These are phyloP conservation scores for Leptinotarsa texana DNA, from an alignment of 1,140 invertebrate genomes.

Conservation along the genomic window DNA sequence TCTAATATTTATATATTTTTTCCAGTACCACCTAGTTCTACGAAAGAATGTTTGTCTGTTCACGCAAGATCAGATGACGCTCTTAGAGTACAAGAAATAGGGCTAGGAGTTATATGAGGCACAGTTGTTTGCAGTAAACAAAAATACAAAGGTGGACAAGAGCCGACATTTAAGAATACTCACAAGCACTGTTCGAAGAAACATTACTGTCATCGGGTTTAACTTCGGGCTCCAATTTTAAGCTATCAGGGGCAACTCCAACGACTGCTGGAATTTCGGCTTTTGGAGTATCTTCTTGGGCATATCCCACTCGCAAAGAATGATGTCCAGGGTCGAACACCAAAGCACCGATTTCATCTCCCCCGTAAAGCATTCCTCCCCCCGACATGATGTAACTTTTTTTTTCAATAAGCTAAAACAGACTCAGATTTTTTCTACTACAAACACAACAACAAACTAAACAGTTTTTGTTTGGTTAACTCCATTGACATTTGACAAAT, in stretches of 20 bases:
- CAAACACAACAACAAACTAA: background rate
- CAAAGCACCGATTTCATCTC: conserved; percentile 96
- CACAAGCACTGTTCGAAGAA: conserved; percentile 59
- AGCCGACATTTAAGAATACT: background rate
- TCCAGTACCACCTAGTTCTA: no score
- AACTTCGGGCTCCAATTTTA: conserved; percentile 63
- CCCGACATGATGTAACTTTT: conserved; percentile 45
- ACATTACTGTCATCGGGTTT: conserved; percentile 60
- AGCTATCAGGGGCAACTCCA: conserved; percentile 70
- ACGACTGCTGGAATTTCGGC: conserved; percentile 88
- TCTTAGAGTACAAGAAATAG: no score
- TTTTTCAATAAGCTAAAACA: background rate
- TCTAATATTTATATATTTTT: no score
- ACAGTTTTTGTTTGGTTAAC: background rate
- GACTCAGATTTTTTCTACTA: background rate
- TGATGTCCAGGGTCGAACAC: conserved; percentile 96
- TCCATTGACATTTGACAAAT: background rate
- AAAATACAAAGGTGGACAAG: no score
- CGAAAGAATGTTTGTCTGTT: no score
- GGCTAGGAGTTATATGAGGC: no score
- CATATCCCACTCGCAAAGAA: conserved; percentile 85
- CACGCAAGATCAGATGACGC: no score
- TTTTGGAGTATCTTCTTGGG: conserved; percentile 91
- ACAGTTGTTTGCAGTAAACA: no score
- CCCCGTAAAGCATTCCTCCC: conserved; percentile 77